Base-by-base conservation (phyloP, 1,140 invertebrate genomes). In the Episyrphus balteatus region DNA sequence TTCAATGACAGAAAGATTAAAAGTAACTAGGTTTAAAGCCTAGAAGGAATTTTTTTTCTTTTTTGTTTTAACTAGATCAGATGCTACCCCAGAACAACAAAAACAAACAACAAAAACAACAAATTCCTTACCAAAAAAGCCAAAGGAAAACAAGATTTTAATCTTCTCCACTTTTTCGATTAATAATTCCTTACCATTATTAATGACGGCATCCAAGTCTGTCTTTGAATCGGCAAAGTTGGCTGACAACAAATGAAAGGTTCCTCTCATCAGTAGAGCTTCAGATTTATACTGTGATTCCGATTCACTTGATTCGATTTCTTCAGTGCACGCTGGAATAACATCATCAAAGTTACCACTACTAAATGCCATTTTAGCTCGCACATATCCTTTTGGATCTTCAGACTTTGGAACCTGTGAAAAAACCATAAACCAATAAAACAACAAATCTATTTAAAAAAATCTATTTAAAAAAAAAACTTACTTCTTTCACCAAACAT, bases 181-280 rank as follows among this genome's bases (percentile, higher is more conserved):
- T n/a, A n/a, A n/a, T n/a, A n/a, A n/a, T n/a, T n/a, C 37, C 53
- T 53, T 44, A 66, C 63, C 70, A 53, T 75, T 77, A 49, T 79
- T 74, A 56, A 81, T 78, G 51, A 83, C 75, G 15, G 56, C 66
- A 47, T 71, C 70, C 18, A 94, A 78, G 67, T 94, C 91, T 39
- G 71, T 59, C 12, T 84, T 65, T 2, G 88, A 83, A 52, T 81
- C 75, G 34, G 80, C 73, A 56, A 83, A 78, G 53, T 82, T 73
- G 5, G 86, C 87, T 40, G 80, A 74, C 0, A 95, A 68, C 34
- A 91, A 70, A 59, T 85, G 80, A 67, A 95, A 88, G 10, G 91
- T 92, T 17, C 80, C 88, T 44, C 89, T 73, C 44, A 95, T 66
- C 11, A 92, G 73, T 47, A 83, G 61, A 3, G 88, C 79, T 69